These are phyloP conservation scores for Melanerpes formicivorus DNA, from an alignment of 2,113 vertebrate genomes.

Conservation along the genomic window DNA sequence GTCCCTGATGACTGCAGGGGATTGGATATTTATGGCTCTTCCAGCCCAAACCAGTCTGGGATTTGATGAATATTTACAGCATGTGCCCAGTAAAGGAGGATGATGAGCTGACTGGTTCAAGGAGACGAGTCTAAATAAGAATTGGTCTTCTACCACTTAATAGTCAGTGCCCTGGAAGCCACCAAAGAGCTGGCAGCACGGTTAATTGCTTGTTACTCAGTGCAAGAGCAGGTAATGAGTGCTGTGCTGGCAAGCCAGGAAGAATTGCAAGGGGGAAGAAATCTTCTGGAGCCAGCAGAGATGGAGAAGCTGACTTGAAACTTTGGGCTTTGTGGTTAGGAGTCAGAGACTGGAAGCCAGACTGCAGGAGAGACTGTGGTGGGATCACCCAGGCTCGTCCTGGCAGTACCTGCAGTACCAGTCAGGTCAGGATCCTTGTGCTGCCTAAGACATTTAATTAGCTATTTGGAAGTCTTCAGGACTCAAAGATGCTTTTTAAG, in stretches of 20 bases:
- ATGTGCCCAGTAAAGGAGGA: background rate
- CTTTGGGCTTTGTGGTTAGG: constrained; percentile 13
- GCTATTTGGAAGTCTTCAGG: background rate
- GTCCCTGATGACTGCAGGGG: too few relatives aligned
- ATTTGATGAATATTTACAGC: background rate
- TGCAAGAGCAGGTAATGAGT: background rate
- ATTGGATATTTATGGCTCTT: background rate
- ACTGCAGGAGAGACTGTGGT: background rate
- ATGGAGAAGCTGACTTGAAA: constrained; percentile 33
- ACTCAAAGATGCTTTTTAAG: background rate
- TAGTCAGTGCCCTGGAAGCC: background rate
- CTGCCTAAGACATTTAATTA: background rate
- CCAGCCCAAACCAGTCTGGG: background rate
- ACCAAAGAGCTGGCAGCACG: background rate
- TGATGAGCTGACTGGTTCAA: background rate
- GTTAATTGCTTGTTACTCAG: background rate
- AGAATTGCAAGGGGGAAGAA: background rate
- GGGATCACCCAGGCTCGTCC: background rate
- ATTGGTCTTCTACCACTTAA: background rate
- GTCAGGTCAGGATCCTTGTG: background rate
- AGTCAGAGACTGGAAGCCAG: background rate
- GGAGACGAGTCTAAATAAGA: fast-evolving
- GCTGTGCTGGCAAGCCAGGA: background rate
- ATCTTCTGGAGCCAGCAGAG: background rate
- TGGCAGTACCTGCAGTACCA: background rate